Percentiles rank a stretch among this genome's conserved stretches.
Evolutionary conservation across 2,113 vertebrate species (phyloP).

Genomic region (Anseranas semipalmata): DNA sequence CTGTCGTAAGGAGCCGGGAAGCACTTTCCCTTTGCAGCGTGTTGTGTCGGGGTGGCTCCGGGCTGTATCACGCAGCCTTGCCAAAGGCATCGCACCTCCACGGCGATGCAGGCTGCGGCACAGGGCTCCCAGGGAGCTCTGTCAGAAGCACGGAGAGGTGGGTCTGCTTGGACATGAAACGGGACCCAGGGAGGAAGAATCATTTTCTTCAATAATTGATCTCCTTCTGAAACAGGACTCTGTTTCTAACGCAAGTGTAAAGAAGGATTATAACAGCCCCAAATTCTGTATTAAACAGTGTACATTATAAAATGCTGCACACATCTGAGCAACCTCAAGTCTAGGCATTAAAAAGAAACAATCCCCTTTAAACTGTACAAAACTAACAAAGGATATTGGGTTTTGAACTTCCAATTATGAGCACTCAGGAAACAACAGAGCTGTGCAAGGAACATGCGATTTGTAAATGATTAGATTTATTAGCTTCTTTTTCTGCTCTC

Average conservation of each 20-base stretch:
- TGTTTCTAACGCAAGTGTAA: not conserved
- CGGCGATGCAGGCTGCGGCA: not conserved
- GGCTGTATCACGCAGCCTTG: not conserved
- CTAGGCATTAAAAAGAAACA: not conserved
- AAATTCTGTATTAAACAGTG: constrained; percentile 1
- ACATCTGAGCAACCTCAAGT: not conserved
- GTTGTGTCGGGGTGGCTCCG: not conserved
- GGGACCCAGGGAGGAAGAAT: not conserved
- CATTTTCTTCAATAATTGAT: not conserved
- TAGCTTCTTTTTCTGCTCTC: not conserved
- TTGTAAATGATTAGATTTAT: constrained; percentile 26
- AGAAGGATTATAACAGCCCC: not conserved
- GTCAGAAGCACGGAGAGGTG: not conserved
- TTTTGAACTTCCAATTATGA: not conserved
- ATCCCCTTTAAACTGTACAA: not conserved
- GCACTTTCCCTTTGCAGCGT: not conserved
- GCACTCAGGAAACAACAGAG: not conserved
- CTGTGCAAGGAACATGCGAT: not conserved
- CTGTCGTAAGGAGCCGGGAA: not conserved
- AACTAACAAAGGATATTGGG: not conserved
- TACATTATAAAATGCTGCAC: not conserved
- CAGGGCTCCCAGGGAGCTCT: not conserved
- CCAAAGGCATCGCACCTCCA: not conserved
- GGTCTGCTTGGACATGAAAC: not conserved
- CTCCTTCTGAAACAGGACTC: not conserved